phyloP scores from a whole-genome alignment of 1,140 invertebrate species.

The Drosophila parvula region DNA sequence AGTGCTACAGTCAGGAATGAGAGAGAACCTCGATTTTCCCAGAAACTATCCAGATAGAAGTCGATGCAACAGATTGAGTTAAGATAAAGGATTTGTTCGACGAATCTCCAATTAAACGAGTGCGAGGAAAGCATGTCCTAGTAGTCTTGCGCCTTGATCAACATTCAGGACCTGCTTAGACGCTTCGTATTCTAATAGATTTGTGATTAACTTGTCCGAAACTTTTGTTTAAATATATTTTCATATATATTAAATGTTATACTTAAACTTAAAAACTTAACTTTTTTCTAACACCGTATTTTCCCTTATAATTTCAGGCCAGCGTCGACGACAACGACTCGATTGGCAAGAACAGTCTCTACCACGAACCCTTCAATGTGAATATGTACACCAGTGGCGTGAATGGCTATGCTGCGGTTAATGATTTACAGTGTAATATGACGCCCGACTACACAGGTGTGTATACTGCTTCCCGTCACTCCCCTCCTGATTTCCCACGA shows the following conservation, averaged over 20 bases:
- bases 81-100: slow-evolving; percentile 16
- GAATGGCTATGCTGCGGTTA: slow-evolving; percentile 83
- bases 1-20: background rate
- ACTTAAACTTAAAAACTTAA: background rate
- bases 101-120: slow-evolving; percentile 13
- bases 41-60: slow-evolving; percentile 13
- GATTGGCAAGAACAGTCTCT: slow-evolving; percentile 84
- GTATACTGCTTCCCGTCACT: slow-evolving; percentile 44
- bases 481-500: slow-evolving; percentile 1
- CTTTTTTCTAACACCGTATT: background rate
- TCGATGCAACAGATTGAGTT: slow-evolving; percentile 22
- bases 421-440: slow-evolving; percentile 84
- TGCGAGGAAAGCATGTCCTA: background rate
- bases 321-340: slow-evolving; percentile 84
- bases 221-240: background rate
- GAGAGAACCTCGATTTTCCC: background rate
- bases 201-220: background rate
- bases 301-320: slow-evolving; percentile 43
- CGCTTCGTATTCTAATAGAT: background rate
- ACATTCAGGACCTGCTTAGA: background rate
- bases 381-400: slow-evolving; percentile 84
- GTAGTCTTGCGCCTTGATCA: background rate
- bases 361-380: slow-evolving; percentile 85
- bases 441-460: slow-evolving; percentile 85
- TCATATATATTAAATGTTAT: background rate